Evolutionary conservation across 2,113 vertebrate genomes (phyloP).

Genomic region (Perca flavescens): DNA sequence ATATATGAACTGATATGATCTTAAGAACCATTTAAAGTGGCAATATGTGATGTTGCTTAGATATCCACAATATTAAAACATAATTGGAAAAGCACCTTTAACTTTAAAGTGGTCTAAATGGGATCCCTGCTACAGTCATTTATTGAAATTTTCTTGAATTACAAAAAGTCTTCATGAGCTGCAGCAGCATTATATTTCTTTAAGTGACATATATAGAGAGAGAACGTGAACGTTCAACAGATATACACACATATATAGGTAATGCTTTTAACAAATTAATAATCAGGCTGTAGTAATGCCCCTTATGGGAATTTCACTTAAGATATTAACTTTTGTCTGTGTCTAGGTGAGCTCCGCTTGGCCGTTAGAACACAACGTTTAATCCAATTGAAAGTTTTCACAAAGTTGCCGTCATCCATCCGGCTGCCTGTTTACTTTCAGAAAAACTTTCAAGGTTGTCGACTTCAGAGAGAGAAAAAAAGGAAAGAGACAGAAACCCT

Average conservation of each 20-base stretch:
- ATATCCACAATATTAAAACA: background rate
- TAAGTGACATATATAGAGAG: background rate
- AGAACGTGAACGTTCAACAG: background rate
- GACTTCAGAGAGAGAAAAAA: slow-evolving; percentile 22
- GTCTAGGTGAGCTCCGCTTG: background rate
- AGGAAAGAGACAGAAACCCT: background rate
- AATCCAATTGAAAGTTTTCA: slow-evolving; percentile 31
- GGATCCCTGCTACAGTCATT: background rate
- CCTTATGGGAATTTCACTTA: background rate
- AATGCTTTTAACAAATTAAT: slow-evolving; percentile 4
- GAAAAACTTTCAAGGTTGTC: slow-evolving; percentile 75
- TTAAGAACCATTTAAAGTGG: background rate
- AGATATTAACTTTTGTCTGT: background rate
- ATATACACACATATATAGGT: too few relatives aligned
- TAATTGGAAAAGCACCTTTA: background rate
- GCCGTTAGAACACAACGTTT: background rate
- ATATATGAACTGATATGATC: background rate
- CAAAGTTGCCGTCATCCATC: background rate
- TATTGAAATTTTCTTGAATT: background rate
- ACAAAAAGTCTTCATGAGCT: background rate
- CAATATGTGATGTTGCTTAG: background rate
- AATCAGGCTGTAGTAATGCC: background rate
- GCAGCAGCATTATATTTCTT: background rate
- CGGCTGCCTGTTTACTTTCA: slow-evolving; percentile 29
- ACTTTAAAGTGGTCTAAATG: background rate